Percentiles rank a stretch among this genome's conserved stretches.
Conservation (phyloP, 92 coral and sea anemone genomes). For the Epizoanthus ramosus region DNA sequence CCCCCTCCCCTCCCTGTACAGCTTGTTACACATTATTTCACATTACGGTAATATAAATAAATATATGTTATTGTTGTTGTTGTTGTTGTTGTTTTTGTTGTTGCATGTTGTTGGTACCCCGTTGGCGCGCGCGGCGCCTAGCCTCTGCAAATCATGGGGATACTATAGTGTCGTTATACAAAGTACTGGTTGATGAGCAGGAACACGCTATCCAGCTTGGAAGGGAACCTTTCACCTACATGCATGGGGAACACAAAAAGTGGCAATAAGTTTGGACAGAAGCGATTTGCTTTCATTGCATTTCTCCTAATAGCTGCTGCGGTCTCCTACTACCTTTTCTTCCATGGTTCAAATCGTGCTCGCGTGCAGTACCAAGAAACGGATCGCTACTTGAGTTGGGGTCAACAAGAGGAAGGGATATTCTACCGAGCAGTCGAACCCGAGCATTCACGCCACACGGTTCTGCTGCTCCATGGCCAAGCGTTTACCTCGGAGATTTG, state of each 20-base stretch:
- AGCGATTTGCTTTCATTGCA: neutral
- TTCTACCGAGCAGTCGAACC: constrained; percentile 71
- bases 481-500: constrained; percentile 77
- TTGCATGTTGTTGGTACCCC: too few species aligned
- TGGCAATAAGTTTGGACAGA: neutral
- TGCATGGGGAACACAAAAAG: constrained; percentile 11
- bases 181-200: neutral
- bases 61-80: too few species aligned
- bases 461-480: constrained; percentile 78
- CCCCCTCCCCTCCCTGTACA: too few species aligned
- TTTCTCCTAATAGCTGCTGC: neutral
- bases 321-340: constrained; percentile 1
- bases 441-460: constrained; percentile 36
- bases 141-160: neutral
- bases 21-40: too few species aligned
- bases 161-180: neutral
- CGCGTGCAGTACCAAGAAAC: constrained; percentile 4
- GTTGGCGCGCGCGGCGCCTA: too few species aligned
- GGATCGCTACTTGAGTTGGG: constrained; percentile 46
- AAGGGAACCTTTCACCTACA: too few species aligned
- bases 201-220: neutral
- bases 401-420: constrained; percentile 53
- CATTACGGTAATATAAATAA: too few species aligned
- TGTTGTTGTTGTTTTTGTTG: too few species aligned
- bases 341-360: neutral